Percentiles rank a stretch among this genome's conserved stretches.
Evolutionary conservation across 2,113 vertebrate species (phyloP).

Genomic region (Microcebus jonahi): DNA sequence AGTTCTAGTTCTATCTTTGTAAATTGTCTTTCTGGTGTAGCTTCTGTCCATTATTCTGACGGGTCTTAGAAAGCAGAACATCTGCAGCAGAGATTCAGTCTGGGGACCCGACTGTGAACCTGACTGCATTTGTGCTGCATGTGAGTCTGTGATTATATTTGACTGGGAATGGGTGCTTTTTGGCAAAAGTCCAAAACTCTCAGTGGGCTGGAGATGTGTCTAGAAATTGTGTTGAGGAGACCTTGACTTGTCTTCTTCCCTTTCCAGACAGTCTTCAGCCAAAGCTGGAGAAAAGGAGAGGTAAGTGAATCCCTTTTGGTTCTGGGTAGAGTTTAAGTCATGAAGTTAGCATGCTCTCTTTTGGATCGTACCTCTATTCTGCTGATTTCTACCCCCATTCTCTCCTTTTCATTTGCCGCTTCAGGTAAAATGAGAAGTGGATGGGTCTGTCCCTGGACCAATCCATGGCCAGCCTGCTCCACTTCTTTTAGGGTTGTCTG

Average conservation of each 20-base stretch:
- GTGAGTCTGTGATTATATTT: neutral
- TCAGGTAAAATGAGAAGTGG: too few species aligned
- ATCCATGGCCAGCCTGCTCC: slow-evolving; percentile 81
- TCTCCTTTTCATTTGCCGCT: neutral
- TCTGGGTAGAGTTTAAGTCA: neutral
- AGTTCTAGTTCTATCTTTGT: neutral
- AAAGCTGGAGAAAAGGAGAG: neutral
- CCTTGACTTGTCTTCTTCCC: neutral
- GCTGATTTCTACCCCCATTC: neutral
- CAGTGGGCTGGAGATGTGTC: neutral
- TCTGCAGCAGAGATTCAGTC: neutral
- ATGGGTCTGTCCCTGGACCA: slow-evolving; percentile 73
- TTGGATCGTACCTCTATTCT: neutral
- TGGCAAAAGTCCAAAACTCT: neutral
- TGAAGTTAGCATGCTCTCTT: neutral
- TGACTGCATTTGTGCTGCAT: too few species aligned
- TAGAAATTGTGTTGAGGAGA: neutral
- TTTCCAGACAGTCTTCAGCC: neutral
- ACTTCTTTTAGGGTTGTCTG: slow-evolving; percentile 73
- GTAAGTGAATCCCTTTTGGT: neutral
- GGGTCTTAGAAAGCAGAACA: neutral
- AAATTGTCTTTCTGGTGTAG: neutral
- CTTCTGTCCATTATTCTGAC: neutral
- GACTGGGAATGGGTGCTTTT: neutral
- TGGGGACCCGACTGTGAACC: neutral